Conservation (phyloP, 2,888 invertebrate species). For the Eupithecia subfuscata region DNA sequence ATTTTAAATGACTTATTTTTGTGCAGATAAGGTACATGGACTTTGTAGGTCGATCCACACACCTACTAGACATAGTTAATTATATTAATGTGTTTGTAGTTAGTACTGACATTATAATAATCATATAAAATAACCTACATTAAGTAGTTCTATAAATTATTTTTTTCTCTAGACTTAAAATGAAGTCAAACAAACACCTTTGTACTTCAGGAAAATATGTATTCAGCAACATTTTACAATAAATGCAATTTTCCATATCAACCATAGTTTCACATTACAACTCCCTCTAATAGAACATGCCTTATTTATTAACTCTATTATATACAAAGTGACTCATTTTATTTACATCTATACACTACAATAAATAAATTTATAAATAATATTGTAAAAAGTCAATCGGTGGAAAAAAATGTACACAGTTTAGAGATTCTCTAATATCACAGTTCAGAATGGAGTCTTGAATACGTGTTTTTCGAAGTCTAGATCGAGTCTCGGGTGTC, state of each 20-base stretch:
- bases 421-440: conserved; percentile 67
- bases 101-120: conserved; percentile 21
- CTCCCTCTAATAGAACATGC: conserved; percentile 49
- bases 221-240: conserved; percentile 62
- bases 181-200: conserved; percentile 34
- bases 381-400: conserved; percentile 62
- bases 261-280: conserved; percentile 42
- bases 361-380: conserved; percentile 72
- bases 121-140: conserved; percentile 9
- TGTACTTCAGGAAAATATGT: conserved; percentile 54
- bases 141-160: conserved; percentile 8
- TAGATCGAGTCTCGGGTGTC: conserved; percentile 44
- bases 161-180: not conserved
- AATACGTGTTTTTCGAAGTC: conserved; percentile 66
- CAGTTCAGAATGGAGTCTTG: conserved; percentile 80
- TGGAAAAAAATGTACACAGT: conserved; percentile 64
- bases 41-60: not conserved
- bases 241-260: conserved; percentile 66
- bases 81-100: conserved; percentile 6
- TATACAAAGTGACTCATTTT: conserved; percentile 67
- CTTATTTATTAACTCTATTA: conserved; percentile 58
- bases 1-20: conserved; percentile 16
- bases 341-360: conserved; percentile 69
- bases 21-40: conserved; percentile 17
- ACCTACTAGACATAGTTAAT: conserved; percentile 6